Conservation (phyloP, 2,888 invertebrate genomes). For the Calliopum simillimum region DNA sequence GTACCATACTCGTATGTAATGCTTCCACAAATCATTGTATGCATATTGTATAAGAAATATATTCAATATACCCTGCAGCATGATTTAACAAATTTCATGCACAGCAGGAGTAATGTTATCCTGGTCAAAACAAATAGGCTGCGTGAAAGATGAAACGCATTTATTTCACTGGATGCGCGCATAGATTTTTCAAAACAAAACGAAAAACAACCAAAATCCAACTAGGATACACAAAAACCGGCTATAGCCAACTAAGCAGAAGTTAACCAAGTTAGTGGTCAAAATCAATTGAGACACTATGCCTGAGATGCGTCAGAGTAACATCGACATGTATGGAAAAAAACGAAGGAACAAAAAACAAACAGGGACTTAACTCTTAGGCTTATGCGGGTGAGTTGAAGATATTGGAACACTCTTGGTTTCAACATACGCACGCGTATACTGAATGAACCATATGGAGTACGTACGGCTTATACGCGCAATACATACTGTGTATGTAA, state of each 20-base stretch:
- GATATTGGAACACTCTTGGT: constrained; percentile 17
- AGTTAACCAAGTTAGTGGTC: background rate
- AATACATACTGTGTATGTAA: background rate
- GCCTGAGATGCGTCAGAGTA: constrained; percentile 2
- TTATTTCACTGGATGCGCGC: constrained; percentile 1
- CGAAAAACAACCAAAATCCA: background rate
- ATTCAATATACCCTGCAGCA: constrained; percentile 23
- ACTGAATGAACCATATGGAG: background rate
- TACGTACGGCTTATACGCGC: background rate
- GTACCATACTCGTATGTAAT: background rate
- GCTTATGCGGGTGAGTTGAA: constrained; percentile 24
- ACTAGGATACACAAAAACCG: background rate
- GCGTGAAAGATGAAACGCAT: constrained; percentile 32
- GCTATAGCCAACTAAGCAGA: background rate
- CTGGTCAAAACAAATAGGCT: constrained; percentile 49
- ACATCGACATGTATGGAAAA: background rate
- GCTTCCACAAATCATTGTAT: too few species aligned
- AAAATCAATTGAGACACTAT: constrained; percentile 32
- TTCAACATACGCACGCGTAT: background rate
- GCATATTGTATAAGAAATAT: constrained; percentile 9
- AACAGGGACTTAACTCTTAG: background rate
- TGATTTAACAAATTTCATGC: constrained; percentile 43
- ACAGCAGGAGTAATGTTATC: constrained; percentile 52
- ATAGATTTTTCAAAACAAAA: background rate
- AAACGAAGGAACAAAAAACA: background rate